phyloP scores from a whole-genome alignment of 2,888 invertebrate species.

The Psylliodes chrysocephalus region DNA sequence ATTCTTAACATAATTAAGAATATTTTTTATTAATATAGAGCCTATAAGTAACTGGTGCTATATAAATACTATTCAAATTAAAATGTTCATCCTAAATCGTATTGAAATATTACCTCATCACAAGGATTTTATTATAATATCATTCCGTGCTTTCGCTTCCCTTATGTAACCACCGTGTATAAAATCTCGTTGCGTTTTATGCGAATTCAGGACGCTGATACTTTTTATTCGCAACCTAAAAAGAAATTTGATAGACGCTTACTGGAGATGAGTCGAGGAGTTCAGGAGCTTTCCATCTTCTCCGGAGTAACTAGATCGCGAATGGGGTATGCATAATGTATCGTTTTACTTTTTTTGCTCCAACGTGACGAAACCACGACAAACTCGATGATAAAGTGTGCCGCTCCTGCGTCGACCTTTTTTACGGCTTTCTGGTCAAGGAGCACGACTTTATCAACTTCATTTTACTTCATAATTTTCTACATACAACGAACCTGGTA shows the following conservation, averaged over 20 bases:
- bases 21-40: too few relatives aligned
- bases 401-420: constrained; percentile 1
- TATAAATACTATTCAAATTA: too few relatives aligned
- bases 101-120: too few relatives aligned
- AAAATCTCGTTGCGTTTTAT: too few relatives aligned
- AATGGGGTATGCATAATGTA: constrained; percentile 59
- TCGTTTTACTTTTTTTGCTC: constrained; percentile 52
- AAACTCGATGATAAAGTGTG: constrained; percentile 52
- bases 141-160: too few relatives aligned
- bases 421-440: constrained; percentile 7
- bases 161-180: too few relatives aligned
- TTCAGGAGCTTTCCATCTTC: constrained; percentile 43
- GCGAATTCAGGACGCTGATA: too few relatives aligned
- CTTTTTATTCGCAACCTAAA: constrained; percentile 16
- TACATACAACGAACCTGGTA: constrained; percentile 3
- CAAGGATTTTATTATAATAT: too few relatives aligned
- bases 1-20: too few relatives aligned
- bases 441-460: not conserved
- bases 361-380: constrained; percentile 55
- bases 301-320: constrained; percentile 51
- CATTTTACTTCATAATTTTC: constrained; percentile 15
- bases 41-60: too few relatives aligned
- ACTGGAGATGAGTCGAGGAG: too few relatives aligned
- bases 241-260: constrained; percentile 36
- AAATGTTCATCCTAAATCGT: too few relatives aligned